Evolutionary conservation across 2,888 invertebrate species (phyloP).

Genomic region (Neoaliturus tenellus): DNA sequence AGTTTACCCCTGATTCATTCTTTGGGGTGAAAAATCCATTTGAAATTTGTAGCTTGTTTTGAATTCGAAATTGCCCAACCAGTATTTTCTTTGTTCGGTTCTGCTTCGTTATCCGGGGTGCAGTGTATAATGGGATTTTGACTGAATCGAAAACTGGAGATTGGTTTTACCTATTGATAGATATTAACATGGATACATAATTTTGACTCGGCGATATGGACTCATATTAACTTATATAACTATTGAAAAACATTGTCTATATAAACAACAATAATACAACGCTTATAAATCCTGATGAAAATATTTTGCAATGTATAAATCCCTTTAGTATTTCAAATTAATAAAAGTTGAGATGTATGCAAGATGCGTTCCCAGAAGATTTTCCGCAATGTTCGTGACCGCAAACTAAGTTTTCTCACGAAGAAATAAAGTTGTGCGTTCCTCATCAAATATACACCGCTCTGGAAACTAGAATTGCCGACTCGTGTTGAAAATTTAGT

Average conservation of each 20-base stretch:
- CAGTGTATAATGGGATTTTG: too few species aligned
- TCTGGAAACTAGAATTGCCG: not conserved
- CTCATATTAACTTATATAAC: too few species aligned
- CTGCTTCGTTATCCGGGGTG: not conserved
- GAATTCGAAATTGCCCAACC: not conserved
- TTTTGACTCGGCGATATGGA: too few species aligned
- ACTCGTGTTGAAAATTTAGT: not conserved
- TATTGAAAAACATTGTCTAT: too few species aligned
- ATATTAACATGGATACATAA: too few species aligned
- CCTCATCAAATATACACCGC: not conserved
- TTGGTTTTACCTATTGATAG: too few species aligned
- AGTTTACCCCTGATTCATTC: not conserved
- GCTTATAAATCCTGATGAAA: too few species aligned
- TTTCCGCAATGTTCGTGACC: not conserved
- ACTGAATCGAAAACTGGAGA: too few species aligned
- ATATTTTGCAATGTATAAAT: too few species aligned
- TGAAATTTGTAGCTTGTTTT: constrained; percentile 3
- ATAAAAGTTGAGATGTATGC: too few species aligned
- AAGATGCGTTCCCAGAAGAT: not conserved
- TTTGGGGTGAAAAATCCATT: not conserved
- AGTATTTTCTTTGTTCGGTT: not conserved
- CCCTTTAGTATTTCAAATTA: too few species aligned
- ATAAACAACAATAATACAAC: too few species aligned
- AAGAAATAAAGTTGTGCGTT: constrained; percentile 8
- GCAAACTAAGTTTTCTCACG: constrained; percentile 15